Conservation (phyloP, 2,113 vertebrate species). For the Psephotus haematonotus region DNA sequence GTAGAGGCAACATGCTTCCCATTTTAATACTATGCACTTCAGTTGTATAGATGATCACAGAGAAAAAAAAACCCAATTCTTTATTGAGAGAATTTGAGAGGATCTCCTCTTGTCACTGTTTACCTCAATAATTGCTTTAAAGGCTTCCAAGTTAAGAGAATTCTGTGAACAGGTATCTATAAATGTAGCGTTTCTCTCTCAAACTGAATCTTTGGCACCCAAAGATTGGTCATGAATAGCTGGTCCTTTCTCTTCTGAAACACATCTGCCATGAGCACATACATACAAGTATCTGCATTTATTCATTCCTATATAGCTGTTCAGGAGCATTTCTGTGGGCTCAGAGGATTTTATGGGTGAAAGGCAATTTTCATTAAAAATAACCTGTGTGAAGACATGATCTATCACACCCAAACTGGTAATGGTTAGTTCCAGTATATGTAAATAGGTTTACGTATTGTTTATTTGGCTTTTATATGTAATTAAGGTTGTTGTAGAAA, state of each 20-base stretch:
- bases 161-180: not conserved
- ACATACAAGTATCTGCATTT: not conserved
- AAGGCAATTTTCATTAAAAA: not conserved
- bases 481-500: conserved; percentile 32
- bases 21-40: not conserved
- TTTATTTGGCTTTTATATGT: conserved; percentile 3
- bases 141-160: not conserved
- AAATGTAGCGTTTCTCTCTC: not conserved
- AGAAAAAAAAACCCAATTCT: not conserved
- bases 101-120: not conserved
- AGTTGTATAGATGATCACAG: not conserved
- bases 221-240: not conserved
- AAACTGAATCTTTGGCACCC: not conserved
- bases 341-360: not conserved
- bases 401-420: not conserved
- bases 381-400: not conserved
- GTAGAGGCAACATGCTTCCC: not conserved
- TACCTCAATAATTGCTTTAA: not conserved
- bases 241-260: not conserved
- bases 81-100: not conserved
- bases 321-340: not conserved
- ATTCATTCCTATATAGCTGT: not conserved
- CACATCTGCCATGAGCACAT: not conserved
- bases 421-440: not conserved
- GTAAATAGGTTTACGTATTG: not conserved